Conservation (phyloP, 2,888 invertebrate genomes). For the Brachycybe producta region DNA sequence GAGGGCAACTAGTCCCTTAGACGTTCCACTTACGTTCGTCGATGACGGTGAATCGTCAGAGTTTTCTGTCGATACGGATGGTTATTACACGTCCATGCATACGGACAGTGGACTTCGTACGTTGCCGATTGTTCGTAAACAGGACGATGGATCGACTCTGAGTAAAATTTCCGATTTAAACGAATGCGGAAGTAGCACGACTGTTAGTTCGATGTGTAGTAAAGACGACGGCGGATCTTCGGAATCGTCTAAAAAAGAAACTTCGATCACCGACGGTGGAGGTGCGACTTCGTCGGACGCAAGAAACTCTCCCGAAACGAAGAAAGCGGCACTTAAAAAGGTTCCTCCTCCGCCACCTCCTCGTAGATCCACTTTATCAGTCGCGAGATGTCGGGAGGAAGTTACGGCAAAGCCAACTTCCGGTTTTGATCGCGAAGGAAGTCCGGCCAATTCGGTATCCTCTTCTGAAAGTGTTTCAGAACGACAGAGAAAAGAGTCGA, state of each 20-base stretch:
- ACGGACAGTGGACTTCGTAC: slow-evolving; percentile 77
- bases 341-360: slow-evolving; percentile 24
- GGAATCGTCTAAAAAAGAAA: neutral
- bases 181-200: slow-evolving; percentile 15
- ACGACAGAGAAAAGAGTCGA: slow-evolving; percentile 41
- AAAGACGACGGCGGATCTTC: neutral
- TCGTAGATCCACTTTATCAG: slow-evolving; percentile 21
- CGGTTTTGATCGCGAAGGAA: neutral
- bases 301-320: too few species aligned
- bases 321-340: neutral
- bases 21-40: slow-evolving; percentile 22
- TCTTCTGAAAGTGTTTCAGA: too few species aligned
- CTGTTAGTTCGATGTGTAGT: slow-evolving; percentile 15
- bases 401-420: neutral
- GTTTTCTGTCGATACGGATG: slow-evolving; percentile 92
- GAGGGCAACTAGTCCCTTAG: slow-evolving; percentile 15
- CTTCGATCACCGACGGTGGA: too few species aligned
- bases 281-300: neutral
- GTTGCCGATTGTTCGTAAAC: neutral
- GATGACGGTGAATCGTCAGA: slow-evolving; percentile 81
- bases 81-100: slow-evolving; percentile 95
- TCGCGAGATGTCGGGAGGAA: neutral
- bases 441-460: neutral
- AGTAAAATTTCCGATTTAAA: slow-evolving; percentile 10
- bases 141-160: neutral